phyloP scores from a whole-genome alignment of 2,797 vertebrate species.

The Pseudomugil gertrudae region DNA sequence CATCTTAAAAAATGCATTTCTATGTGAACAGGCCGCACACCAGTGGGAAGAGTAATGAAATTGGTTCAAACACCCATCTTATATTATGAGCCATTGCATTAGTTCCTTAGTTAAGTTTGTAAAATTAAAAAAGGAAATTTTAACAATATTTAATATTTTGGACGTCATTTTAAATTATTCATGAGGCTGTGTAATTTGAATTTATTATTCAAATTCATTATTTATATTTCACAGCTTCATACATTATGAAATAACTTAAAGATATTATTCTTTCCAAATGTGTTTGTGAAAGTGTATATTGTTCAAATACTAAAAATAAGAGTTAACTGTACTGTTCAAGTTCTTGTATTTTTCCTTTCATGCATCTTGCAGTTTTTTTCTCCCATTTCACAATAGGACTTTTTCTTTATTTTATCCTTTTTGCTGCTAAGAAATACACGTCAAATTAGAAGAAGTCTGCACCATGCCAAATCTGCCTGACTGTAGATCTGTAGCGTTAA shows the following conservation, averaged over 20 bases:
- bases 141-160: background rate
- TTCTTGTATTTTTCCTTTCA: background rate
- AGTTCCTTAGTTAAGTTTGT: background rate
- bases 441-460: slow-evolving; percentile 18
- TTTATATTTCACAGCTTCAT: background rate
- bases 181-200: background rate
- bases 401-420: background rate
- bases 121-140: background rate
- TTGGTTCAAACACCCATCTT: background rate
- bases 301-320: background rate
- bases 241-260: background rate
- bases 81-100: background rate
- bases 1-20: background rate
- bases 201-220: background rate
- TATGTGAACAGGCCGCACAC: no score
- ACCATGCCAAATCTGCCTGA: background rate
- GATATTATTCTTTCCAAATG: background rate
- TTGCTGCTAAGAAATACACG: slow-evolving; percentile 4
- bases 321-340: background rate
- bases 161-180: background rate
- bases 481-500: slow-evolving; percentile 5
- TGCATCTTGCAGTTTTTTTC: background rate
- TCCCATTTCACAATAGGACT: background rate
- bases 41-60: background rate
- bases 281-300: background rate